These are phyloP conservation scores for Drosophila emarginata DNA, from an alignment of 2,888 invertebrate species.

Conservation along the genomic window DNA sequence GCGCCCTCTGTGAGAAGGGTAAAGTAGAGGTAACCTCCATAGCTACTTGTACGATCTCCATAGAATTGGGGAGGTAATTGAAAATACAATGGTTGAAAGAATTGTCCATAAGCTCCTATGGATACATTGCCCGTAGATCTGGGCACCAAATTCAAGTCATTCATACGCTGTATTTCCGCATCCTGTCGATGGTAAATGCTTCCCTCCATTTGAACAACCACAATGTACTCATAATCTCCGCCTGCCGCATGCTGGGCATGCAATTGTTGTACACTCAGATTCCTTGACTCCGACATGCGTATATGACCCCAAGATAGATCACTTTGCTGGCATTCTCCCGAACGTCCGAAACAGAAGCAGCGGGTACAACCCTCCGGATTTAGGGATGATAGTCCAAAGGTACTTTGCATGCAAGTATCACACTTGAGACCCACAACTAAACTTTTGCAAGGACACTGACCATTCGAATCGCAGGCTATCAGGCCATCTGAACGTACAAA, in stretches of 20 bases:
- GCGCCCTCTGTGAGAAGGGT: constrained; percentile 87
- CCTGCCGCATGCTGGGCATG: constrained; percentile 72
- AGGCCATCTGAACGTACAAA: constrained; percentile 84
- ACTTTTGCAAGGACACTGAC: constrained; percentile 95
- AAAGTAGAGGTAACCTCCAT: constrained; percentile 94
- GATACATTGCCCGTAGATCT: constrained; percentile 83
- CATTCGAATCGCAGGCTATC: constrained; percentile 89
- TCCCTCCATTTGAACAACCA: constrained; percentile 81
- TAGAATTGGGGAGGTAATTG: constrained; percentile 89
- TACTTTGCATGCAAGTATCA: constrained; percentile 90
- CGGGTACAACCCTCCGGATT: constrained; percentile 95
- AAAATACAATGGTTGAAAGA: constrained; percentile 81
- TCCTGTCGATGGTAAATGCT: constrained; percentile 80
- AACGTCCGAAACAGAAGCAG: constrained; percentile 97
- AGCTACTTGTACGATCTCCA: constrained; percentile 94
- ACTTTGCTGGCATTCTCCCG: constrained; percentile 90
- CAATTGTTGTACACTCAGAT: constrained; percentile 82
- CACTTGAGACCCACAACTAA: constrained; percentile 94
- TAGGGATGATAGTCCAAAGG: constrained; percentile 91
- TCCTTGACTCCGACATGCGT: constrained; percentile 85
- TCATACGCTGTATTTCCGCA: constrained; percentile 84
- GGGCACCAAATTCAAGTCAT: constrained; percentile 86
- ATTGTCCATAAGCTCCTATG: constrained; percentile 80
- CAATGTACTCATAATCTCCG: constrained; percentile 81
- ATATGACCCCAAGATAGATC: constrained; percentile 92